phyloP scores from a whole-genome alignment of 92 coral and sea anemone genomes.

The Phenganax marumi region DNA sequence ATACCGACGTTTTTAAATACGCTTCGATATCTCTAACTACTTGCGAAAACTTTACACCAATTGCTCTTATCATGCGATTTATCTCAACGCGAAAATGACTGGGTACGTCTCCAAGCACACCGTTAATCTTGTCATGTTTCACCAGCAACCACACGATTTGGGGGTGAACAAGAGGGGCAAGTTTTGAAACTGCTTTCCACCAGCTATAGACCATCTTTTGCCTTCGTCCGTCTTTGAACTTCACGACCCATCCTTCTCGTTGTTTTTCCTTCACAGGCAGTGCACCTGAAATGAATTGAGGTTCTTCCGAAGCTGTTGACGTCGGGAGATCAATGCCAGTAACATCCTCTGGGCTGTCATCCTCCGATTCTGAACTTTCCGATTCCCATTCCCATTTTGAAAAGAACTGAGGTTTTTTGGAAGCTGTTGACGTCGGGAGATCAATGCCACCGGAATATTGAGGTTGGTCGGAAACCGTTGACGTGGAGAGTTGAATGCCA shows the following conservation, averaged over 20 bases:
- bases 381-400: not conserved
- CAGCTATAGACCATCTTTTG: constrained; percentile 19
- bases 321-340: not conserved
- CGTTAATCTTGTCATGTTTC: not conserved
- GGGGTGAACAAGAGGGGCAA: constrained; percentile 11
- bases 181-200: constrained; percentile 1
- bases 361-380: too few relatives aligned
- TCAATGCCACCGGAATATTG: too few relatives aligned
- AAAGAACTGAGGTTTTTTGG: not conserved
- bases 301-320: not conserved
- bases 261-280: not conserved
- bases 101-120: not conserved
- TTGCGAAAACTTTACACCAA: not conserved
- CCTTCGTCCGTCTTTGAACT: constrained; percentile 19
- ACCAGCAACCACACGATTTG: constrained; percentile 15
- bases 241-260: constrained; percentile 40
- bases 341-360: not conserved
- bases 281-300: not conserved
- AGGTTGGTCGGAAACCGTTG: not conserved
- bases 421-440: not conserved
- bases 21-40: not conserved
- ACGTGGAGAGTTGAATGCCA: not conserved
- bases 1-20: too few relatives aligned
- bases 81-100: constrained; percentile 12
- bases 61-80: not conserved